phyloP scores from a whole-genome alignment of 2,888 invertebrate species.

The Calameuta idolon region DNA sequence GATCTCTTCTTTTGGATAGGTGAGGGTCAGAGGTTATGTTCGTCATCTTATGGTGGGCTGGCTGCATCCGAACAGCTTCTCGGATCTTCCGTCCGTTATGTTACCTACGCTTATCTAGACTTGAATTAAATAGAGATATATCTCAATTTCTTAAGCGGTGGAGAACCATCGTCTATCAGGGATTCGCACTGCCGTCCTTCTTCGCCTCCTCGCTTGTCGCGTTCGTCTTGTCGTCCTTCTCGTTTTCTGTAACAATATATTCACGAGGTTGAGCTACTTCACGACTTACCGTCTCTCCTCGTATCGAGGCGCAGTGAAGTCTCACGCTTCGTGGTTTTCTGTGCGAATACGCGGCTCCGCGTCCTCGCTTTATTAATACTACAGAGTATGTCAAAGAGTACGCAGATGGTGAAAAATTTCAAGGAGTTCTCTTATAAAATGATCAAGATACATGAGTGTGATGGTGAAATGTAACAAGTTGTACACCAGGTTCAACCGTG shows the following conservation, averaged over 20 bases:
- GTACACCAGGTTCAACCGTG: background rate
- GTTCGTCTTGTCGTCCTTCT: conserved; percentile 74
- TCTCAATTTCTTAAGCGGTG: conserved; percentile 37
- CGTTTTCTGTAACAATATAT: conserved; percentile 72
- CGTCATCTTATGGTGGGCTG: too few species aligned
- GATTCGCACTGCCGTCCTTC: conserved; percentile 76
- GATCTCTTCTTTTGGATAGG: too few species aligned
- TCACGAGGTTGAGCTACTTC: background rate
- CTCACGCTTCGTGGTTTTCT: conserved; percentile 62
- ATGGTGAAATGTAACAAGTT: background rate
- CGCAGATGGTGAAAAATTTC: too few species aligned
- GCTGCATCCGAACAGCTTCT: too few species aligned
- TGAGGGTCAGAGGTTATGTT: too few species aligned
- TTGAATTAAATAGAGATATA: conserved; percentile 45
- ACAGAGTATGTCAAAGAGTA: too few species aligned
- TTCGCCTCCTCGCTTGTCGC: conserved; percentile 75
- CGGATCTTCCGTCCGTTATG: background rate
- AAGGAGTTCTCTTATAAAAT: background rate
- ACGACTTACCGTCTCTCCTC: conserved; percentile 2
- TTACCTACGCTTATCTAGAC: conserved; percentile 37
- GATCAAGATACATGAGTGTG: background rate
- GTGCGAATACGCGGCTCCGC: too few species aligned
- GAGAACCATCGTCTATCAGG: conserved; percentile 70
- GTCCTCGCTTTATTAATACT: too few species aligned
- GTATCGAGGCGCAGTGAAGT: conserved; percentile 4